Percentiles rank a stretch among this genome's conserved stretches.
Conservation (phyloP, 2,797 vertebrate species). For the Notolepis coatsorum region DNA sequence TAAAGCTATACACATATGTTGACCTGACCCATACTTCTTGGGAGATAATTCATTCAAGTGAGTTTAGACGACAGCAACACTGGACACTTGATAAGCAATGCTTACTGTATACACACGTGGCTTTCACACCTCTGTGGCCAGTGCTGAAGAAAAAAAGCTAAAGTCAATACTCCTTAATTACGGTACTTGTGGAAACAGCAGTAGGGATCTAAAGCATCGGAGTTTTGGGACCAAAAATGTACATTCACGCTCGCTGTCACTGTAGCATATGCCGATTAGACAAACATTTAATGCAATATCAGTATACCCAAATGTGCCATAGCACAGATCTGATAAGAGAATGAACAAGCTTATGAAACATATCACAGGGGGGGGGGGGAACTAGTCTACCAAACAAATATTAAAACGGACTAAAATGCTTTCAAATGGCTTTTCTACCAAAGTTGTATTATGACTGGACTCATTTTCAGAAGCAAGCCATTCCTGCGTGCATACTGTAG, state of each 20-base stretch:
- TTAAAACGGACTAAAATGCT: too few relatives aligned
- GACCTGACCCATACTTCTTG: too few relatives aligned
- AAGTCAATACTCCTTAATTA: constrained; percentile 50
- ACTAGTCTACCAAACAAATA: too few relatives aligned
- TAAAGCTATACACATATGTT: constrained; percentile 2
- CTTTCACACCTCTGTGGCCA: constrained; percentile 70
- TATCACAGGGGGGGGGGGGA: too few relatives aligned
- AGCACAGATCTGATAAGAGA: too few relatives aligned
- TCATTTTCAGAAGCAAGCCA: neutral
- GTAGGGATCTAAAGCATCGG: constrained; percentile 15
- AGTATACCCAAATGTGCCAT: too few relatives aligned
- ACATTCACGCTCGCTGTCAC: constrained; percentile 36
- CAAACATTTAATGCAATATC: too few relatives aligned
- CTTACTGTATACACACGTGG: constrained; percentile 81
- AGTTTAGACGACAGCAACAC: neutral
- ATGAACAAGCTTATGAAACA: too few relatives aligned
- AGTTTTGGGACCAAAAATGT: constrained; percentile 11
- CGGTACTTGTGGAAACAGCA: constrained; percentile 17
- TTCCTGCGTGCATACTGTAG: neutral
- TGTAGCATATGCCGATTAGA: constrained; percentile 21
- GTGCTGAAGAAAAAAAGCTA: constrained; percentile 3
- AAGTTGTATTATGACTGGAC: too few relatives aligned
- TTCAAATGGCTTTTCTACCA: too few relatives aligned
- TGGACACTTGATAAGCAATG: constrained; percentile 36
- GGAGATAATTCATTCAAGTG: too few relatives aligned